Evolutionary conservation across 2,888 invertebrate genomes (phyloP).

Genomic region (Lumbricus terrestris): DNA sequence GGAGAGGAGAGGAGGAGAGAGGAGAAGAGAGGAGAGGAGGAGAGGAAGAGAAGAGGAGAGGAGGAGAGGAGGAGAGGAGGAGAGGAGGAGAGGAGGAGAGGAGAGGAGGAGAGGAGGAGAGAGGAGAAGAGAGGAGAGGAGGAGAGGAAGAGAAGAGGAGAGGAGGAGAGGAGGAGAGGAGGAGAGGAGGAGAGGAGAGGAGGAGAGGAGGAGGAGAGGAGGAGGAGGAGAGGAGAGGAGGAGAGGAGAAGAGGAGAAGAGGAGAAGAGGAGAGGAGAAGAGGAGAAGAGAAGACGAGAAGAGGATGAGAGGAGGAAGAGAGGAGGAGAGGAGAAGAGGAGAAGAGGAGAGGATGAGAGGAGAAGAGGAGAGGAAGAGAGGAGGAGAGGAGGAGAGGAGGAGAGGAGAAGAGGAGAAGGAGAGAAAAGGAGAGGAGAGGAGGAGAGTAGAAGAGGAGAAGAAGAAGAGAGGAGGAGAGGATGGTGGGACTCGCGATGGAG

Average conservation of each 20-base stretch:
- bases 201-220: not conserved
- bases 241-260: not conserved
- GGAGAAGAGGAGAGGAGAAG: not conserved
- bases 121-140: not conserved
- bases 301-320: not conserved
- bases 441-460: not conserved
- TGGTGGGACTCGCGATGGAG: not conserved
- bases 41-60: not conserved
- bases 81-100: not conserved
- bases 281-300: not conserved
- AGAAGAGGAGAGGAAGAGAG: not conserved
- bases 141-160: not conserved
- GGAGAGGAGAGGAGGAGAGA: not conserved
- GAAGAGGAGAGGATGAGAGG: not conserved
- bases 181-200: not conserved
- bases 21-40: not conserved
- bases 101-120: not conserved
- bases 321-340: not conserved
- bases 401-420: not conserved
- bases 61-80: not conserved
- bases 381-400: not conserved
- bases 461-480: not conserved
- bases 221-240: not conserved
- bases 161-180: not conserved
- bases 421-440: not conserved